Evolutionary conservation across 2,113 vertebrate genomes (phyloP), one percentile per base, ranked within the genome.

Genomic region (Oncorhynchus clarkii): DNA sequence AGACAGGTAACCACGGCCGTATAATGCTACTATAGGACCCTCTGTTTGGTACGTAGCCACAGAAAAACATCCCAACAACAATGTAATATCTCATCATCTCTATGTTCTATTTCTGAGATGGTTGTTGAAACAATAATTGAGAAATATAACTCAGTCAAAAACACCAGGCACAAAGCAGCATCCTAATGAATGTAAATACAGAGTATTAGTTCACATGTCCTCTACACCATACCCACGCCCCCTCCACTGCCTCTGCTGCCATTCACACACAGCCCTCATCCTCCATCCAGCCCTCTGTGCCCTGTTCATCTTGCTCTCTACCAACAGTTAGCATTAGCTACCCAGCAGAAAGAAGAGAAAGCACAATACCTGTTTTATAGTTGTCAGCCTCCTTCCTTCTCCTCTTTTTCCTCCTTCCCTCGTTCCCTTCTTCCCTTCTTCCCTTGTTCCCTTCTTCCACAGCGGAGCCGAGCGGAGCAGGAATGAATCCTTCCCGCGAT

Each of bases 401-500:
- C 13, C 49, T 51, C 49, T 14, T 51, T 51, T 79, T 20, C 83
- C 76, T 80, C 78, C 81, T 75, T 51, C 80, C 82, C 34, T 39
- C 34, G 34, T 24, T 24, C 22, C 22, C 22, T 24, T 24, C 22
- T 49, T 49, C 12, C 12, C 82, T 85, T 76, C 29, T 75, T 51
- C 80, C 82, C 85, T 79, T 86, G 85, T 77, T 79, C 24, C 83
- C 76, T 80, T 80, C 81, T 27, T 27, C 27, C 82, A 75, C 85
- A 78, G 81, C 80, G 65, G 82, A 89, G 84, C 80, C 71, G 85
- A 87, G 81, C 84, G 62, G 85, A 90, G 87, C 89, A 78, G 91
- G 82, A 86, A 89, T 91, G 87, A 87, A 89, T 90, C 87, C 89
- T 85, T 82, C 80, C 83, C 89, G 87, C 85, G 86, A 87, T 89